Percentiles rank a stretch among this genome's conserved stretches.
These are phyloP conservation scores for Polylopha cassiicola DNA, from an alignment of 2,888 invertebrate species.

Conservation along the genomic window DNA sequence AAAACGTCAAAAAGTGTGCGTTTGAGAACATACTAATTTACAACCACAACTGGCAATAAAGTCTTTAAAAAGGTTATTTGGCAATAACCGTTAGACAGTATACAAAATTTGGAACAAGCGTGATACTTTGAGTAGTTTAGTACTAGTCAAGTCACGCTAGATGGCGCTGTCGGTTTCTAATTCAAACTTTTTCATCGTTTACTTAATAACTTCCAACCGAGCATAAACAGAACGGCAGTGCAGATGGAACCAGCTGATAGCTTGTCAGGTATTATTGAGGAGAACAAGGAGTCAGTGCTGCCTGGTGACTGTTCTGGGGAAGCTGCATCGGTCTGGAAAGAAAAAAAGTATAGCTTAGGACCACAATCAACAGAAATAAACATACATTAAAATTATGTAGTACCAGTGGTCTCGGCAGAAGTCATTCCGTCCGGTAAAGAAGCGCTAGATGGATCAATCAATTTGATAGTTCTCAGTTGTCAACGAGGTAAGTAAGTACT, in stretches of 20 bases:
- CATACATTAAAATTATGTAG: too few relatives aligned
- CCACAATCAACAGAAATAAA: conserved; percentile 18
- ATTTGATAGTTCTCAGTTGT: too few relatives aligned
- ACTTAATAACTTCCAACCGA: conserved; percentile 79
- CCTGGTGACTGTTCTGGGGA: conserved; percentile 32
- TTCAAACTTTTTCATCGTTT: conserved; percentile 63
- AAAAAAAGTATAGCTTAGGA: conserved; percentile 22
- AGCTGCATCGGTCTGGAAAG: conserved; percentile 59
- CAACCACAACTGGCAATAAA: conserved; percentile 9
- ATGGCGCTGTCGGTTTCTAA: conserved; percentile 14
- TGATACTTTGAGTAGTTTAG: conserved; percentile 24
- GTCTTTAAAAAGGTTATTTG: conserved; percentile 18
- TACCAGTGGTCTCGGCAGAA: too few relatives aligned
- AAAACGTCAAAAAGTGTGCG: conserved; percentile 21
- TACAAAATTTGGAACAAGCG: conserved; percentile 21
- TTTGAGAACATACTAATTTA: conserved; percentile 16
- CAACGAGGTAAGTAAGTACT: too few relatives aligned
- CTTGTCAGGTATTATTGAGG: conserved; percentile 75
- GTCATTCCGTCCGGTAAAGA: too few relatives aligned
- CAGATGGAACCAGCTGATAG: conserved; percentile 73
- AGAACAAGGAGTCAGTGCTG: conserved; percentile 64
- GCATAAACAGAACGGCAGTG: conserved; percentile 79
- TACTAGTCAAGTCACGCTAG: conserved; percentile 27
- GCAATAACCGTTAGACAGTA: conserved; percentile 21
- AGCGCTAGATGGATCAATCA: too few relatives aligned